phyloP scores from a whole-genome alignment of 2,797 vertebrate genomes.

The Cirrhinus molitorella region DNA sequence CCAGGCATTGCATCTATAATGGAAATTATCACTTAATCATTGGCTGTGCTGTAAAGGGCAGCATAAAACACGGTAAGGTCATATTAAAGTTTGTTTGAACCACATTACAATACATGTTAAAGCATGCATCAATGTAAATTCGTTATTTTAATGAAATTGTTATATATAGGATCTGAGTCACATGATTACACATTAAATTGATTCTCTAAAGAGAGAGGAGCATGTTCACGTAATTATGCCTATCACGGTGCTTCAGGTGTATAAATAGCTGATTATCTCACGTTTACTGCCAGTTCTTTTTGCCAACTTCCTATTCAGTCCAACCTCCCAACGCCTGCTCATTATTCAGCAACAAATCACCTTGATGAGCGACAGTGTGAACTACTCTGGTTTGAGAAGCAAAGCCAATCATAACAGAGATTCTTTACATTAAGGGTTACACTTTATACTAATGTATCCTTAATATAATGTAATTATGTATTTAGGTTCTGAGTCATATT shows the following conservation, averaged over 20 bases:
- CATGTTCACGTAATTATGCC: slow-evolving; percentile 12
- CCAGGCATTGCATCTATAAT: background rate
- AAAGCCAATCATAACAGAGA: background rate
- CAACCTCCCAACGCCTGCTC: background rate
- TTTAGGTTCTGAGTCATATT: background rate
- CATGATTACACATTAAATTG: slow-evolving; percentile 22
- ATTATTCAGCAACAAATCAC: slow-evolving; percentile 30
- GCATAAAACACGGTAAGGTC: background rate
- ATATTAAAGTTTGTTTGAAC: background rate
- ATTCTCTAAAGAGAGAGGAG: background rate
- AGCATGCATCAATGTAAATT: background rate
- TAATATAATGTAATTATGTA: background rate
- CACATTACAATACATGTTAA: background rate
- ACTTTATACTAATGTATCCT: background rate
- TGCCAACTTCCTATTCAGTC: slow-evolving; percentile 34
- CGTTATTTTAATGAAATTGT: background rate
- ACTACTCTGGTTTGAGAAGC: background rate
- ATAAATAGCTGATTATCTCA: slow-evolving; percentile 39
- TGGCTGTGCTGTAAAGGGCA: background rate
- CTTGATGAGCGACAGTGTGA: slow-evolving; percentile 17
- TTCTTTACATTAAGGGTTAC: slow-evolving; percentile 1
- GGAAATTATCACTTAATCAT: background rate
- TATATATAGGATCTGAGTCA: slow-evolving; percentile 14
- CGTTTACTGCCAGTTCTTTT: slow-evolving; percentile 15
- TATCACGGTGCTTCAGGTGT: slow-evolving; percentile 17